phyloP scores from a whole-genome alignment of 2,113 vertebrate species.

The Myrmecobius fasciatus region DNA sequence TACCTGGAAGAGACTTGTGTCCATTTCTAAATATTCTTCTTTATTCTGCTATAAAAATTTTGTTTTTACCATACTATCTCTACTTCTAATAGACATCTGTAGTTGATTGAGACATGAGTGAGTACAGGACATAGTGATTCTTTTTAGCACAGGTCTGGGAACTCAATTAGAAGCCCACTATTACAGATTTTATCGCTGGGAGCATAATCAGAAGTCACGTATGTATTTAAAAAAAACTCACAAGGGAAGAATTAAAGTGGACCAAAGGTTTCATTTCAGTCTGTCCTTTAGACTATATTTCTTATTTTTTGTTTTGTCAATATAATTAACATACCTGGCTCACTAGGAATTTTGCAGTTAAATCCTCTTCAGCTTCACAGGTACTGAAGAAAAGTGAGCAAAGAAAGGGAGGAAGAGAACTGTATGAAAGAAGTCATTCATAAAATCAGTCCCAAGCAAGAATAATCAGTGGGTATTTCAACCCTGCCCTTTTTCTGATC shows the following conservation, averaged over 20 bases:
- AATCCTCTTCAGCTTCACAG: background rate
- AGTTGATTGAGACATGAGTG: background rate
- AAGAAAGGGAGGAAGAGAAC: background rate
- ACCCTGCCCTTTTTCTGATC: background rate
- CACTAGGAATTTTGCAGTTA: background rate
- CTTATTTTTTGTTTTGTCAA: background rate
- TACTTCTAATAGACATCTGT: background rate
- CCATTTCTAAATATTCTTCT: background rate
- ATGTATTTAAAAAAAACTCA: background rate
- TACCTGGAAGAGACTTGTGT: background rate
- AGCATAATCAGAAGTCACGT: background rate
- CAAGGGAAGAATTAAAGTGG: background rate
- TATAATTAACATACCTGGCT: background rate
- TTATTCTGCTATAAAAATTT: background rate
- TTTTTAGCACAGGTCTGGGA: background rate
- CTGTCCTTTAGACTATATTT: background rate
- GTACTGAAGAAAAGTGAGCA: background rate
- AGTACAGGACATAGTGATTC: background rate
- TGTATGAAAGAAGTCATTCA: background rate
- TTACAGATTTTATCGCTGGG: background rate
- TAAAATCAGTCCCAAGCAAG: background rate
- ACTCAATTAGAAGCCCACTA: background rate
- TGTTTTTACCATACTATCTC: background rate
- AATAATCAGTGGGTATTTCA: background rate
- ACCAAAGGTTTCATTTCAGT: background rate